Conservation (phyloP, 2,888 invertebrate species). For the Scrobipalpa atriplicella region DNA sequence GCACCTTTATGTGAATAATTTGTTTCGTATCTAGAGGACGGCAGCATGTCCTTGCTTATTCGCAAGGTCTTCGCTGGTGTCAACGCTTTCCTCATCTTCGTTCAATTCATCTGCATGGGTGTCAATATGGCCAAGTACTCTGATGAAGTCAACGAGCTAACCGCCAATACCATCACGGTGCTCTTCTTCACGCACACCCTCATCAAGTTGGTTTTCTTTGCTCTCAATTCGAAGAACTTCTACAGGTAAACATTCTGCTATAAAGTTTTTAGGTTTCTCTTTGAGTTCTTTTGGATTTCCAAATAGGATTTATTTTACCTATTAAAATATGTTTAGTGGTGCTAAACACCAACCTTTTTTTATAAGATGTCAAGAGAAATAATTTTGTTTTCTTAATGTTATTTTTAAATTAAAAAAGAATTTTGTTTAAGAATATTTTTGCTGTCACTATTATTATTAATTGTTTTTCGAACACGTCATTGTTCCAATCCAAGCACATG, state of each 20-base stretch:
- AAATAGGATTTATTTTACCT: too few species aligned
- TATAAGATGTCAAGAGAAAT: too few species aligned
- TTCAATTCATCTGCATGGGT: constrained; percentile 85
- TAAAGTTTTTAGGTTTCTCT: neutral
- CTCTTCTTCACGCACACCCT: constrained; percentile 91
- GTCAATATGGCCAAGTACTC: constrained; percentile 88
- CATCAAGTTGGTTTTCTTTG: constrained; percentile 89
- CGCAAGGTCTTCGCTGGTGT: constrained; percentile 83
- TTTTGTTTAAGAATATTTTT: too few species aligned
- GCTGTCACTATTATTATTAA: too few species aligned
- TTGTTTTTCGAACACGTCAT: too few species aligned
- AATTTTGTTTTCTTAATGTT: too few species aligned
- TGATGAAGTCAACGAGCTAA: constrained; percentile 88
- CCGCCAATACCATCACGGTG: constrained; percentile 91
- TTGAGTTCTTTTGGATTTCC: too few species aligned
- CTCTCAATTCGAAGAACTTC: constrained; percentile 87
- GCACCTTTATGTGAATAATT: too few species aligned
- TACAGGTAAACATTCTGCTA: constrained; percentile 81
- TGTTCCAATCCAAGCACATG: too few species aligned
- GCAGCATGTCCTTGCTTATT: constrained; percentile 78
- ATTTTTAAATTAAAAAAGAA: too few species aligned
- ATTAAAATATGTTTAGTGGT: too few species aligned
- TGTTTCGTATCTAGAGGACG: constrained; percentile 54
- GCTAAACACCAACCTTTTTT: too few species aligned
- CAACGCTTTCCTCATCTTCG: constrained; percentile 83